Evolutionary conservation across 2,888 invertebrate species (phyloP).

Genomic region (Leucoptera coffeella): DNA sequence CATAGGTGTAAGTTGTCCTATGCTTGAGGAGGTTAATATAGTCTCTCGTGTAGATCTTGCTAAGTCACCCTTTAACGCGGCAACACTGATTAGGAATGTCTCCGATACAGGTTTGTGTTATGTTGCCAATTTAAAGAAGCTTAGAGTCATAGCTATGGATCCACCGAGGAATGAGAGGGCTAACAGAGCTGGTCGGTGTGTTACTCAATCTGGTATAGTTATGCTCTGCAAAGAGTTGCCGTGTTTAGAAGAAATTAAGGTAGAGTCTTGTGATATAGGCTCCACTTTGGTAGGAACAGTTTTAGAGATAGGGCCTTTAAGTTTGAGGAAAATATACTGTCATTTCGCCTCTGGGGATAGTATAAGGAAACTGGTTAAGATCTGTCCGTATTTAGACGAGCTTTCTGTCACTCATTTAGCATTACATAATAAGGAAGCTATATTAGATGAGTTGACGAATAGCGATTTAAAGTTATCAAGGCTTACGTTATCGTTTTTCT

Average conservation of each 20-base stretch:
- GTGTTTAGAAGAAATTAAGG: conserved; percentile 31
- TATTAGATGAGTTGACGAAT: conserved; percentile 27
- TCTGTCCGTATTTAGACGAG: conserved; percentile 35
- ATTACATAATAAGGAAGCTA: conserved; percentile 33
- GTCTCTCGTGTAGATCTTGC: conserved; percentile 41
- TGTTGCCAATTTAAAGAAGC: conserved; percentile 26
- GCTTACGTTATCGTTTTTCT: conserved; percentile 39
- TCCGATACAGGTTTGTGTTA: conserved; percentile 33
- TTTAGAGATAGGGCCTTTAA: conserved; percentile 26
- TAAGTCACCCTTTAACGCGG: conserved; percentile 41
- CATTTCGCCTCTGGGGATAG: conserved; percentile 40
- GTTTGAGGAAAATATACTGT: conserved; percentile 36
- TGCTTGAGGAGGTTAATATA: conserved; percentile 40
- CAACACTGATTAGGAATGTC: conserved; percentile 37
- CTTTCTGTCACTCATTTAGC: conserved; percentile 38
- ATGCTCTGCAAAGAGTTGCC: conserved; percentile 31
- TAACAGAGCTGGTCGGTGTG: conserved; percentile 32
- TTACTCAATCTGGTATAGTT: conserved; percentile 38
- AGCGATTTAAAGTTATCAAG: conserved; percentile 27
- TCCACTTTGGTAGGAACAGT: conserved; percentile 32
- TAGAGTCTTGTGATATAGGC: conserved; percentile 46
- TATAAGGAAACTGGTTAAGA: conserved; percentile 29
- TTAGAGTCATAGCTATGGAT: conserved; percentile 36
- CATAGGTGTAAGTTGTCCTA: conserved; percentile 23
- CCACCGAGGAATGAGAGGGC: conserved; percentile 37